These are phyloP conservation scores for Drosophila hydei DNA, from an alignment of 1,140 invertebrate genomes.

Conservation along the genomic window DNA sequence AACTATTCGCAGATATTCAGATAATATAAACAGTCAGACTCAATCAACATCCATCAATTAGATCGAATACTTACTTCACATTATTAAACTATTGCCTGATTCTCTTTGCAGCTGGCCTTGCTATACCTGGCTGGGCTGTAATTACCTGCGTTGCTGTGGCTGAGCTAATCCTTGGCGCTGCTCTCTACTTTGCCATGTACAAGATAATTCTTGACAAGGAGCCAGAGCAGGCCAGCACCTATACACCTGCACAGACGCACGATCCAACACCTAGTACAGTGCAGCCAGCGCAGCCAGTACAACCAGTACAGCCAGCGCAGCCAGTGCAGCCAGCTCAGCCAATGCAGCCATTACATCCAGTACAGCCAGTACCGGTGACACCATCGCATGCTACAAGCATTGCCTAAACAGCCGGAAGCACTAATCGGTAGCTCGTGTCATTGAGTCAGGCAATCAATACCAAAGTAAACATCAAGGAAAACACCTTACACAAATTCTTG, in stretches of 20 bases:
- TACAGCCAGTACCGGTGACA: conserved; percentile 28
- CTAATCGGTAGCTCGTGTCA: not conserved
- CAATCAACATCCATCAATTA: too few relatives aligned
- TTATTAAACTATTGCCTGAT: not conserved
- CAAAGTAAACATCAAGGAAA: conserved; percentile 1
- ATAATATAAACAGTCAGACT: too few relatives aligned
- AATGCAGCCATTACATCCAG: conserved; percentile 24
- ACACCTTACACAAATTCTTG: conserved; percentile 24
- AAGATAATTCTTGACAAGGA: conserved; percentile 86
- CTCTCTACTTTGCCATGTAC: conserved; percentile 88
- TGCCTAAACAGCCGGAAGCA: conserved; percentile 41
- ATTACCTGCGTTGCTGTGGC: conserved; percentile 87
- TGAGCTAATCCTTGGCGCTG: conserved; percentile 87
- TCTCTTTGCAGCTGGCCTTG: conserved; percentile 85
- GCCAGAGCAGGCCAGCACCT: conserved; percentile 64
- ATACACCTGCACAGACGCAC: conserved; percentile 64
- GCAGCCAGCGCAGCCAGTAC: conserved; percentile 6
- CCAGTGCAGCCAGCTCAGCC: not conserved
- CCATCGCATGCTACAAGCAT: conserved; percentile 64
- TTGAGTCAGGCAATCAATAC: conserved; percentile 12
- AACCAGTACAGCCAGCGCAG: conserved; percentile 14
- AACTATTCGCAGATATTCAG: too few relatives aligned
- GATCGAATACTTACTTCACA: not conserved
- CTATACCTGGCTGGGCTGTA: conserved; percentile 90
- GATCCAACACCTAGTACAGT: conserved; percentile 32